A percentile compares a stretch with the other conserved stretches of the same genome.
These are phyloP conservation scores for Macroglossus sobrinus DNA, from an alignment of 2,113 vertebrate genomes.

Conservation along the genomic window DNA sequence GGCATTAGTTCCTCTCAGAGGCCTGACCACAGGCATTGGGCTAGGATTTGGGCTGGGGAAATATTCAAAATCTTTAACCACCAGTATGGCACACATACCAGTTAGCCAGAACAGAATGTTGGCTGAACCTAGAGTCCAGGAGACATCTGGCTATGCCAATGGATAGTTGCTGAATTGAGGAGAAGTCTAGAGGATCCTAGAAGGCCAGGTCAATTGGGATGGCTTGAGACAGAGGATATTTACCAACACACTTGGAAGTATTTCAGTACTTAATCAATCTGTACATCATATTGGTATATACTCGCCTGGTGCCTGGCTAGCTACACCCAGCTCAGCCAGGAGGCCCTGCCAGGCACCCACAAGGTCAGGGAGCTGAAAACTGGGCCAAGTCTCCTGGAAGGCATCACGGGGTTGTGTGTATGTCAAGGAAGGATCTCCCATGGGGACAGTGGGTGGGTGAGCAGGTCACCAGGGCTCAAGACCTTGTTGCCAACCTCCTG, in stretches of 20 bases:
- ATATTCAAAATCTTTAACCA: constrained; percentile 66
- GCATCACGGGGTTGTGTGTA: background rate
- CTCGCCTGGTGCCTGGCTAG: background rate
- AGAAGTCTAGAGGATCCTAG: background rate
- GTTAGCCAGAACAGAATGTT: background rate
- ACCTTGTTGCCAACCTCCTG: constrained; percentile 26
- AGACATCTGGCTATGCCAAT: background rate
- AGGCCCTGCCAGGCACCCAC: constrained; percentile 20
- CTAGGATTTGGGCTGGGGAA: background rate
- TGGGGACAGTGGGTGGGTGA: background rate
- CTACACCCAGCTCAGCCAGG: background rate
- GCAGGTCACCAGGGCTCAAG: constrained; percentile 32
- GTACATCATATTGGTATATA: background rate
- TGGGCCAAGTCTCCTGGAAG: constrained; percentile 17
- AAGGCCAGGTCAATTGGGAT: background rate
- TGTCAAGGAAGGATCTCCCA: constrained; percentile 5
- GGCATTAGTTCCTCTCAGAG: background rate
- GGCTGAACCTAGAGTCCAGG: background rate
- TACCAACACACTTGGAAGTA: background rate
- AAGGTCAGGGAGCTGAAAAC: background rate
- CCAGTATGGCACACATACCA: background rate
- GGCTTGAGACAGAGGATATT: background rate
- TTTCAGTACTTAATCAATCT: background rate
- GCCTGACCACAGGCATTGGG: background rate
- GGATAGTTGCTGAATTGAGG: background rate